Base-by-base conservation (phyloP, 2,797 vertebrate species). In the Falco rusticolus region DNA sequence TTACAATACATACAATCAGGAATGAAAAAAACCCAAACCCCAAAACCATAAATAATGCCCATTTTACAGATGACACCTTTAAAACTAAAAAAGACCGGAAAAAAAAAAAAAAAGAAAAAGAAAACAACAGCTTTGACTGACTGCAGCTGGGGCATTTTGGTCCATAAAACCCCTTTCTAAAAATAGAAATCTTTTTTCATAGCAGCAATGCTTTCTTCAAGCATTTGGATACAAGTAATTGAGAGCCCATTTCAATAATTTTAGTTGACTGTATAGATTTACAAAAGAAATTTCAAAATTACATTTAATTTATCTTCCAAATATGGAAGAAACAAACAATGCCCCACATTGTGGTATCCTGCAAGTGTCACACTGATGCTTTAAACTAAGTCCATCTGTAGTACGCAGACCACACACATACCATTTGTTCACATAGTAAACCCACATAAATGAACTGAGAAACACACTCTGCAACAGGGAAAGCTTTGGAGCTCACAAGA, bases 1-100 rank as follows among this genome's bases (percentile, higher is more conserved):
- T 99, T n/a, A 99, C 98, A 98, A 98, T 98, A 98, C 98, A 98
- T 98, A 99, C 98, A 99, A 98, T 98, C 98, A 98, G 98, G 98
- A 99, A 99, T 99, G 98, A 98, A 98, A 98, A 97, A 71, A 37
- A 70, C 89, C 83, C 65, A 86, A 97, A 98, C 82, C 98, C 96
- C 96, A 26, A 95, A 93, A 91, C 96, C 95, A 97, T 98, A 98
- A 98, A 98, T 98, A 98, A 98, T 98, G 98, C 98, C 98, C 96
- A 94, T 97, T 98, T 97, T 98, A 98, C 96, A 97, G 97, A 98
- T 98, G 97, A 97, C 76, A 95, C 89, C 51, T 98, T 98, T 93
- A 71, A 98, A 96, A 96, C 34, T 19, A 94, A 97, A 97, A 93
- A 98, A 96, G 91, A 72, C 37, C 37, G 10, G 71, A 79, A 59